Conservation (phyloP, 1,140 invertebrate genomes). For the Anadara kagoshimensis region DNA sequence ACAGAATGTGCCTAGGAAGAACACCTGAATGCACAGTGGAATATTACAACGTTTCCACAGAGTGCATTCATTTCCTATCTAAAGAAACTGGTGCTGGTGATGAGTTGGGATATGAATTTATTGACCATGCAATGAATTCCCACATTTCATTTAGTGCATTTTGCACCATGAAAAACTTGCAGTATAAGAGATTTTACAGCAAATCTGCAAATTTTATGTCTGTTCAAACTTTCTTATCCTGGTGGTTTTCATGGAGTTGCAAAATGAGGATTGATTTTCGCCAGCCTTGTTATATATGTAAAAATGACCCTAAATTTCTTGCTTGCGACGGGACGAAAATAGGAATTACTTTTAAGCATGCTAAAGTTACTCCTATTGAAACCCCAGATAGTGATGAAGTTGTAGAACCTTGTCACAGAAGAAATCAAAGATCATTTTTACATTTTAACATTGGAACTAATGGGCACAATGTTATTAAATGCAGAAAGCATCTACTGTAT, state of each 20-base stretch:
- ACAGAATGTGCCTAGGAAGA: no score
- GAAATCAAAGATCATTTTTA: conserved; percentile 30
- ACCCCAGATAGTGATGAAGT: background rate
- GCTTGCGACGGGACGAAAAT: conserved; percentile 43
- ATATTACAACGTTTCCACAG: background rate
- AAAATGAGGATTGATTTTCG: conserved; percentile 40
- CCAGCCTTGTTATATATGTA: conserved; percentile 18
- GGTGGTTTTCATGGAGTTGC: conserved; percentile 40
- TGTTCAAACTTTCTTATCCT: conserved; percentile 20
- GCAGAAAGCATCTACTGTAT: background rate
- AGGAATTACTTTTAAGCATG: conserved; percentile 43
- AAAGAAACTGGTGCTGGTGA: conserved; percentile 41
- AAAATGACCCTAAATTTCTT: conserved; percentile 29
- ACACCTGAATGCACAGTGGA: no score
- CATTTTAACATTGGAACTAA: background rate
- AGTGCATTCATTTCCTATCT: conserved; percentile 31
- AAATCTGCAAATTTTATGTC: conserved; percentile 30
- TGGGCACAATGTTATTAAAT: background rate
- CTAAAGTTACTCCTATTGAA: conserved; percentile 18
- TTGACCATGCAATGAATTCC: conserved; percentile 20
- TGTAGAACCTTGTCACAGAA: conserved; percentile 12
- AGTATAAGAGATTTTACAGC: conserved; percentile 15
- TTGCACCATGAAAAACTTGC: conserved; percentile 11
- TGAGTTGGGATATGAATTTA: conserved; percentile 44
- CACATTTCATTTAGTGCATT: conserved; percentile 32